phyloP scores from a whole-genome alignment of 2,888 invertebrate genomes.

The Himalopsyche tibetana region DNA sequence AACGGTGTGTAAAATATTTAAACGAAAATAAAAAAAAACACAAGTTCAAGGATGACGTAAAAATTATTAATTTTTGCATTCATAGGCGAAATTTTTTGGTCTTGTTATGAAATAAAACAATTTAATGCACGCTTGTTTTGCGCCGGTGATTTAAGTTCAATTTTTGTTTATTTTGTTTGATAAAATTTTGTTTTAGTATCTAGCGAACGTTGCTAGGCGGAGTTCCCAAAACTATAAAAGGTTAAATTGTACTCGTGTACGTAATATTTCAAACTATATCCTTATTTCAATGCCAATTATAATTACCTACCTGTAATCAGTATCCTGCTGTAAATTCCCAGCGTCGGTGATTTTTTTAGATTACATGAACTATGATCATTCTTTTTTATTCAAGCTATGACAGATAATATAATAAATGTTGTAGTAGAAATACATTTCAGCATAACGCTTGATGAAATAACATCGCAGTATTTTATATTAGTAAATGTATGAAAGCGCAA shows the following conservation, averaged over 20 bases:
- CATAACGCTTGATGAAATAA: too few species aligned
- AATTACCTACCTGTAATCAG: not conserved
- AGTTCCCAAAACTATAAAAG: constrained; percentile 23
- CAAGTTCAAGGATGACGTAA: constrained; percentile 40
- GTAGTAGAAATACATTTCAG: too few species aligned
- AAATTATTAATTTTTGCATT: not conserved
- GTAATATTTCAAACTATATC: not conserved
- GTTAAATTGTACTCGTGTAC: constrained; percentile 13
- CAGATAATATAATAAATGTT: too few species aligned
- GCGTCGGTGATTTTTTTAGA: not conserved
- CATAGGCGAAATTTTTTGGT: not conserved
- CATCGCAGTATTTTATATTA: too few species aligned
- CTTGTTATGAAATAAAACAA: constrained; percentile 11
- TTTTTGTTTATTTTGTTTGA: constrained; percentile 33
- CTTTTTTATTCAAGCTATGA: too few species aligned
- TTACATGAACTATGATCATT: too few species aligned
- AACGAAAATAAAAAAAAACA: constrained; percentile 13
- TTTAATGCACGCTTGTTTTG: constrained; percentile 16
- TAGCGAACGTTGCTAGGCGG: not conserved
- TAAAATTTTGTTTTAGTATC: not conserved
- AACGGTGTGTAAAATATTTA: not conserved
- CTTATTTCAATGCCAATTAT: constrained; percentile 21
- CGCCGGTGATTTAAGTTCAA: not conserved
- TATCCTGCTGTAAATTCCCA: constrained; percentile 21
- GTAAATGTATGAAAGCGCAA: too few species aligned